Percentiles rank a stretch among this genome's conserved stretches.
Conservation (phyloP, 2,113 vertebrate species). For the Actinemys pallida region DNA sequence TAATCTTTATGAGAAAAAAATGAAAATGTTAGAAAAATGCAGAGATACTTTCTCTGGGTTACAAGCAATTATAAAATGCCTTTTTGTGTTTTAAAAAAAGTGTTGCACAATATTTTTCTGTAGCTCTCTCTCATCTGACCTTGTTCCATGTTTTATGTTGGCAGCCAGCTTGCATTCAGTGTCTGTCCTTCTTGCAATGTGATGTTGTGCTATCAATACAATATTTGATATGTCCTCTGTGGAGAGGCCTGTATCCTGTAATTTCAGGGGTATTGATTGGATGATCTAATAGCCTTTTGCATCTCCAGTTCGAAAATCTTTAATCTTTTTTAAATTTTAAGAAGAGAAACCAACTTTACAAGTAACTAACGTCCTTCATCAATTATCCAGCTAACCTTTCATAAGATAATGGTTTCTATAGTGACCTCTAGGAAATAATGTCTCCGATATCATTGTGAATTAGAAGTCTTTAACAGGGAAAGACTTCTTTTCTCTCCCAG, state of each 20-base stretch:
- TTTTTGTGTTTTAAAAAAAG: not conserved
- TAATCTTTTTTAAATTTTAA: slow-evolving; percentile 64
- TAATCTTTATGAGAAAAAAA: not conserved
- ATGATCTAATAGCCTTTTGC: slow-evolving; percentile 57
- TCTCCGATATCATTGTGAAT: slow-evolving; percentile 60
- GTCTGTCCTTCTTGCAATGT: not conserved
- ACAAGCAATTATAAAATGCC: not conserved
- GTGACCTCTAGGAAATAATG: slow-evolving; percentile 55
- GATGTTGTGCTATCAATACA: not conserved
- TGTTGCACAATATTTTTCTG: not conserved
- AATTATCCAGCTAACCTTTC: slow-evolving; percentile 46
- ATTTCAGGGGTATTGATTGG: slow-evolving; percentile 61
- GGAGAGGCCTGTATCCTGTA: slow-evolving; percentile 29
- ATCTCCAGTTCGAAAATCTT: slow-evolving; percentile 43
- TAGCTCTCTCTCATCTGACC: not conserved
- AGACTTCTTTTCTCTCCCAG: slow-evolving; percentile 62
- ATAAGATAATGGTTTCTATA: slow-evolving; percentile 58
- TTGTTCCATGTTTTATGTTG: not conserved
- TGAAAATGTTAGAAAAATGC: not conserved
- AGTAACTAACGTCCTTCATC: slow-evolving; percentile 53
- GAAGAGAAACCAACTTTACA: slow-evolving; percentile 53
- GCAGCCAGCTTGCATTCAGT: not conserved
- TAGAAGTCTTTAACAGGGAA: slow-evolving; percentile 47
- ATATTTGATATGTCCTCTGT: not conserved
- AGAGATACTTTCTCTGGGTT: not conserved